phyloP scores from a whole-genome alignment of 2,797 vertebrate genomes.

The Corythornis leucogaster region DNA sequence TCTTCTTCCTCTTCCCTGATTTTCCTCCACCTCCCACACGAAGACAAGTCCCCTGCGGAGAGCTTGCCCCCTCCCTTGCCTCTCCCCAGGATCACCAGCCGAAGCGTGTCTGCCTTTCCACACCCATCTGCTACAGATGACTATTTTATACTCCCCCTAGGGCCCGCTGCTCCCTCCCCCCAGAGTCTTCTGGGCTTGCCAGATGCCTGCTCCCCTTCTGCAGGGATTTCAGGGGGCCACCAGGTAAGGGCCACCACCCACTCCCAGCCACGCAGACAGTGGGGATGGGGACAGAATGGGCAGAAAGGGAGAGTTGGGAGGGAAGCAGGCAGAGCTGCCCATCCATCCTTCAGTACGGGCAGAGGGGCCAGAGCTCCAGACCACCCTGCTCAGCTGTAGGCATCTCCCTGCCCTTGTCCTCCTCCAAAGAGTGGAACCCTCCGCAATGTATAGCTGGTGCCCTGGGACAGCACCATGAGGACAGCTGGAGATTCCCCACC shows the following conservation, averaged over 20 bases:
- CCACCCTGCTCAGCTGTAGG: background rate
- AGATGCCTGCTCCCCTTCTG: constrained; percentile 72
- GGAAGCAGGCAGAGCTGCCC: constrained; percentile 23
- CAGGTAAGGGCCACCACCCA: constrained; percentile 71
- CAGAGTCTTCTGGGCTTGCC: constrained; percentile 72
- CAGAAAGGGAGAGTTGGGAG: constrained; percentile 1
- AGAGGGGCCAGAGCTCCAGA: background rate
- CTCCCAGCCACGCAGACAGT: background rate
- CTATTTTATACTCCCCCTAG: constrained; percentile 76
- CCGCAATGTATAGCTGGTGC: too few relatives aligned
- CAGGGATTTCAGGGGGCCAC: constrained; percentile 72
- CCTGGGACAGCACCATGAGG: background rate
- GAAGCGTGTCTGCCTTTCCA: background rate
- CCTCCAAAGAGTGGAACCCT: background rate
- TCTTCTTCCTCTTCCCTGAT: background rate
- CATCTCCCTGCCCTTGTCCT: background rate
- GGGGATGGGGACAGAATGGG: background rate
- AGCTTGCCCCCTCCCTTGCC: constrained; percentile 6
- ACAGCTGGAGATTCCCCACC: background rate
- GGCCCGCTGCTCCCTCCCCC: constrained; percentile 71
- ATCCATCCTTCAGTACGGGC: background rate
- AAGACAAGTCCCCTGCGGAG: background rate
- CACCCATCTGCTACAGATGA: constrained; percentile 52
- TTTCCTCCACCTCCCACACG: background rate
- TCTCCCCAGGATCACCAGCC: background rate